A percentile compares a stretch with the other conserved stretches of the same genome.
Conservation (phyloP, 2,113 vertebrate species). For the Gallinago paraguaiae region DNA sequence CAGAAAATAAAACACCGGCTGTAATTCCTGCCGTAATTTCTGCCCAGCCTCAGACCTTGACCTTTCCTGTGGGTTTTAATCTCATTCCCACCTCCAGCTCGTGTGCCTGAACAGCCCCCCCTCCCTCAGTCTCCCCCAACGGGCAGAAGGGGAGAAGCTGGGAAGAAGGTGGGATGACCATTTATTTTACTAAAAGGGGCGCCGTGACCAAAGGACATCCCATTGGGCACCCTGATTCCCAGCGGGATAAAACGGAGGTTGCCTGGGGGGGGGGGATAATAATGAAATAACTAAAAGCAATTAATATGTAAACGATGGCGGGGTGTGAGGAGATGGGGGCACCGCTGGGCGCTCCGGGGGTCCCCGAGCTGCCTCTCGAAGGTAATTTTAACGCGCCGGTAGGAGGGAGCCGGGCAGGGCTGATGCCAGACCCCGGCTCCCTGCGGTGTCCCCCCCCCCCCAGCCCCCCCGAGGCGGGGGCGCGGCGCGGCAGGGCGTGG, state of each 20-base stretch:
- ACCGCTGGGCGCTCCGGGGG: accelerated
- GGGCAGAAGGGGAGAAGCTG: background rate
- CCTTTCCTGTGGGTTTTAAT: background rate
- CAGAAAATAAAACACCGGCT: background rate
- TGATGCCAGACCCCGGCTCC: accelerated
- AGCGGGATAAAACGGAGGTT: accelerated
- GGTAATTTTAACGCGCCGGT: accelerated
- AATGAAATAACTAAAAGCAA: background rate
- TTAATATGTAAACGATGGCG: accelerated
- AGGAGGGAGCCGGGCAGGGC: background rate
- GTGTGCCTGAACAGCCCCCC: background rate
- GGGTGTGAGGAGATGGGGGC: background rate
- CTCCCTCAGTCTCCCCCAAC: accelerated
- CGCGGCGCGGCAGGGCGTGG: background rate
- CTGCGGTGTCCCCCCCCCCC: background rate
- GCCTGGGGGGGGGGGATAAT: no score
- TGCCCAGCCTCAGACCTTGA: background rate
- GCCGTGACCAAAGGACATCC: accelerated
- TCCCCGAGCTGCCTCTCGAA: accelerated
- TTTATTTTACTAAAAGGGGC: background rate
- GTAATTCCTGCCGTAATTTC: background rate
- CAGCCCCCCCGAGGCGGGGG: background rate
- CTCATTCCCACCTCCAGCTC: background rate
- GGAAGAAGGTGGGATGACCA: background rate
- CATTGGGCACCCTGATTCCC: background rate